Base-by-base conservation (phyloP, 2,113 vertebrate species). In the Gracilinanus agilis region DNA sequence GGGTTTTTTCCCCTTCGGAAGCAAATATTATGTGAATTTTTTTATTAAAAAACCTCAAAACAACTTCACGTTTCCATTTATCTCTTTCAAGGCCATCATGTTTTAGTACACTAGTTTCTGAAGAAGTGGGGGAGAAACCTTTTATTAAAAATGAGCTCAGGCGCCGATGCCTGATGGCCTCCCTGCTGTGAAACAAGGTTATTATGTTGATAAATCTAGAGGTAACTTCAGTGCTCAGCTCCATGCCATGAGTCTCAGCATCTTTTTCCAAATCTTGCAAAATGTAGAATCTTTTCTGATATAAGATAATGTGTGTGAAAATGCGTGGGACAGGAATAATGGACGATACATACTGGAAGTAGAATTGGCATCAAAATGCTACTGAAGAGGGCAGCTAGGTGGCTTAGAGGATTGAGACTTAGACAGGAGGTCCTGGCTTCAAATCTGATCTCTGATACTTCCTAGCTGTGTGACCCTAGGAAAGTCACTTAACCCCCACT, bases 391-490 rank as follows among this genome's bases (percentile, higher is more conserved):
- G 58, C 11, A 61, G 9, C 56, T 61, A 67, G 58, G n/a, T 83
- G 7, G 19, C 2, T 2, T 1, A 23, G 16, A 40, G 19, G 25
- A 29, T 75, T 23, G 19, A 8, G 1, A 0, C 16, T n/a, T 13
- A 13, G 40, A 21, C 40, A 40, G 34, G 34, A 75, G n/a, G n/a
- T 40, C n/a, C n/a, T 83, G 67, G 40, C 16, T 83, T 83, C 67
- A 40, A 40, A 83, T 83, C n/a, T n/a, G 40, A 6, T 2, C n/a
- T 83, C 34, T 83, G 19, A 23, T 34, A 75, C 34, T n/a, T n/a
- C 5, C 0, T n/a, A 75, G 61, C 4, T n/a, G 13, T 75, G 61
- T n/a, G 61, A 40, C 19, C n/a, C 6, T 40, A 34, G 7, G 34
- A 34, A 75, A 75, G 11, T n/a, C 29, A 75, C 3, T 75, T 75